Base-by-base conservation (phyloP, 2,888 invertebrate genomes). In the Drosophila trichaetosa region DNA sequence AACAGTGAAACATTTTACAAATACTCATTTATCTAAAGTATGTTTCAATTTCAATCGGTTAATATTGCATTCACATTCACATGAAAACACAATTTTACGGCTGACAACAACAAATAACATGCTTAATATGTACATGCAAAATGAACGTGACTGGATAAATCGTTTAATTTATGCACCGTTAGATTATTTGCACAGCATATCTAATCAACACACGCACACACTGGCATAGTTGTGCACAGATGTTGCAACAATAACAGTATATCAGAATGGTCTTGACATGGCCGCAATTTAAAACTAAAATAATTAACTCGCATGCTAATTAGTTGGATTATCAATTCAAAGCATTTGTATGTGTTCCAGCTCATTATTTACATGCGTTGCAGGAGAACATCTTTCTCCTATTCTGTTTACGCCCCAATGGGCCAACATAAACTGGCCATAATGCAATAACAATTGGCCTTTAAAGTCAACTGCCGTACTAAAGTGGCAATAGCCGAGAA, bases 271-370 rank as follows among this genome's bases (percentile, higher is more conserved):
- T 40, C 73, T 58, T 40, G 7, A 70, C 75, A 71, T 76, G 74
- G 70, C 51, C 51, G 58, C 73, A 73, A 71, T 76, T 69, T 70
- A 64, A 82, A 85, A 79, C 70, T 38, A 60, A 87, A 88, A 90
- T 90, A 90, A 87, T 87, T 82, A 90, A 88, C 87, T 90, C 67
- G 60, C 74, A 83, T 90, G 82, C 89, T 88, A 89, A 87, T 87
- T 90, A 87, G 82, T 74, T 76, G 73, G 64, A 83, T 82, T 90
- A 82, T 82, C 78, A 83, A 76, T 76, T 65, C 69, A 73, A 48
- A 61, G 66, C 72, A 69, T 64, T 59, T 65, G 61, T 63, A 61
- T 56, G 57, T 67, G 46, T 53, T 58, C n/a, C 79, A 48, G 62
- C 54, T 53, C 69, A 76, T 87, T 87, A 83, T 83, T 83, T 79